Evolutionary conservation across 2,113 vertebrate species (phyloP).

Genomic region (Columba livia): DNA sequence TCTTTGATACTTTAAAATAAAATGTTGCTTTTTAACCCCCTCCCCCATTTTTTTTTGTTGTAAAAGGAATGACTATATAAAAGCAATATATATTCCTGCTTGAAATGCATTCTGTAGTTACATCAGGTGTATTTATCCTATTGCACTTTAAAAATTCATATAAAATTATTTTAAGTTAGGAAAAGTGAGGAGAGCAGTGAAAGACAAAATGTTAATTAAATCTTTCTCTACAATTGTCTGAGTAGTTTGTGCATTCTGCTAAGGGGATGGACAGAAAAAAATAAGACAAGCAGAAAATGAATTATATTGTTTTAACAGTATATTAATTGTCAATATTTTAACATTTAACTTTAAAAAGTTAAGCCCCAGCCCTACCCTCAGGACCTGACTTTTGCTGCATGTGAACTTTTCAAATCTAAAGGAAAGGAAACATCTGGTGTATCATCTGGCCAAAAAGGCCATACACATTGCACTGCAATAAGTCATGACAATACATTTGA

Average conservation of each 20-base stretch:
- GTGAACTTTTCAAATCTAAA: slow-evolving; percentile 26
- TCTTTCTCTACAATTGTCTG: neutral
- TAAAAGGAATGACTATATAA: neutral
- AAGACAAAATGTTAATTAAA: neutral
- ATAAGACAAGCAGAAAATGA: neutral
- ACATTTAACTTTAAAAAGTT: neutral
- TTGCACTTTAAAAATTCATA: neutral
- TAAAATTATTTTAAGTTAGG: neutral
- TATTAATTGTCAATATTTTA: slow-evolving; percentile 31
- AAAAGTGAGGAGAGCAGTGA: neutral
- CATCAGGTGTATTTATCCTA: neutral
- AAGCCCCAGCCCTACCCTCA: neutral
- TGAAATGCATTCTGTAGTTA: neutral
- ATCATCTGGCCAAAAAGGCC: slow-evolving; percentile 37
- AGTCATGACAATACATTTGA: slow-evolving; percentile 57
- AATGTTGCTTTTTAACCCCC: accelerated
- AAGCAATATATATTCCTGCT: neutral
- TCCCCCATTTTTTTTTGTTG: accelerated
- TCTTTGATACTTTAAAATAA: neutral
- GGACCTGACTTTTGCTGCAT: slow-evolving; percentile 20
- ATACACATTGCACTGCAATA: slow-evolving; percentile 10
- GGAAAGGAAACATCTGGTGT: slow-evolving; percentile 74
- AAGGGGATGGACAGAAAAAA: neutral
- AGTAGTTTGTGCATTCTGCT: neutral
- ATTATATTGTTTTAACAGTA: neutral